phyloP scores from a whole-genome alignment of 2,888 invertebrate species.

The Aquatica leii region DNA sequence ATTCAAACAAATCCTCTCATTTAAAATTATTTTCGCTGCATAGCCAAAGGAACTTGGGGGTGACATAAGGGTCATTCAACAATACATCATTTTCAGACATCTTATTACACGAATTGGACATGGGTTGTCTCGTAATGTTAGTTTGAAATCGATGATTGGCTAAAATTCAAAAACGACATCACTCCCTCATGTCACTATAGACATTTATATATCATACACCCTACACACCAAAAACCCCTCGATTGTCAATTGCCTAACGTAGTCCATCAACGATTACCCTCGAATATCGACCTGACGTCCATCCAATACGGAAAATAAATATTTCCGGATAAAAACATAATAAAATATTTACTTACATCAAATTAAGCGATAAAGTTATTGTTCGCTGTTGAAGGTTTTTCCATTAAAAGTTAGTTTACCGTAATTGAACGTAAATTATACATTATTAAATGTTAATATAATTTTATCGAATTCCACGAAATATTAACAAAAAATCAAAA shows the following conservation, averaged over 20 bases:
- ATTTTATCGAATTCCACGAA: no score
- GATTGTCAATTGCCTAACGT: slow-evolving; percentile 37
- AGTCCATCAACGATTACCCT: slow-evolving; percentile 41
- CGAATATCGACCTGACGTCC: slow-evolving; percentile 31
- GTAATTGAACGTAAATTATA: no score
- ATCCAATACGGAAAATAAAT: slow-evolving; percentile 41
- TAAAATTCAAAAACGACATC: slow-evolving; percentile 48
- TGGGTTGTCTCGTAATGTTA: slow-evolving; percentile 48
- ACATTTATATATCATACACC: slow-evolving; percentile 47
- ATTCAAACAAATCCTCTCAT: slow-evolving; percentile 41
- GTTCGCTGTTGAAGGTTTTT: background rate
- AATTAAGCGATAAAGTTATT: slow-evolving; percentile 7
- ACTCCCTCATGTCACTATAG: slow-evolving; percentile 48
- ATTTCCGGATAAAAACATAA: slow-evolving; percentile 40
- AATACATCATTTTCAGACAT: slow-evolving; percentile 59
- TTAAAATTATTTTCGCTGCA: slow-evolving; percentile 50
- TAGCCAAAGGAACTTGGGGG: slow-evolving; percentile 44
- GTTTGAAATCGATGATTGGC: slow-evolving; percentile 52
- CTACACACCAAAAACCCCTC: slow-evolving; percentile 32
- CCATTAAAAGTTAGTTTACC: no score
- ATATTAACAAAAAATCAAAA: no score
- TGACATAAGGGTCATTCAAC: slow-evolving; percentile 52
- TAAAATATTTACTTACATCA: slow-evolving; percentile 19
- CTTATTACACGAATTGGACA: slow-evolving; percentile 57
- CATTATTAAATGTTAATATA: no score